Evolutionary conservation across 2,888 invertebrate genomes (phyloP).

Genomic region (Conops quadrifasciatus): DNA sequence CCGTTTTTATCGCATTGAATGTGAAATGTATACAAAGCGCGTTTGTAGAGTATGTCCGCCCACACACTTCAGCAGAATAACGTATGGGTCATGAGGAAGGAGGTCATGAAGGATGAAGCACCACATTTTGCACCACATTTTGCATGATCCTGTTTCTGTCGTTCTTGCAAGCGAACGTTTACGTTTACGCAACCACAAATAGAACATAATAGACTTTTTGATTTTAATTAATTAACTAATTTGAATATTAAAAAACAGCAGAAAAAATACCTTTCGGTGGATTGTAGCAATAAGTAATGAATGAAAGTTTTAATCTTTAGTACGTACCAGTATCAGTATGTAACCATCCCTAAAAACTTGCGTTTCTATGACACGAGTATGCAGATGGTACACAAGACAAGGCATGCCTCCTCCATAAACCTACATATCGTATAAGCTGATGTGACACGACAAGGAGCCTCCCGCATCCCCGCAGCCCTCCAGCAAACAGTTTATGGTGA

Average conservation of each 20-base stretch:
- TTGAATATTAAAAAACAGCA: neutral
- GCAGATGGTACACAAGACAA: neutral
- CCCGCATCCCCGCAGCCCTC: too few relatives aligned
- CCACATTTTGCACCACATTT: too few relatives aligned
- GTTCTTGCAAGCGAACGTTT: too few relatives aligned
- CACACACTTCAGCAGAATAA: too few relatives aligned
- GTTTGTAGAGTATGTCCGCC: too few relatives aligned
- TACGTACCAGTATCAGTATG: neutral
- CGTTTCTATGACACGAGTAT: neutral
- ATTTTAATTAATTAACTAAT: neutral
- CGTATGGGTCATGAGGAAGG: neutral
- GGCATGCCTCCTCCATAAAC: neutral
- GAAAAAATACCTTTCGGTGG: slow-evolving; percentile 35
- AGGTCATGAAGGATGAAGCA: too few relatives aligned
- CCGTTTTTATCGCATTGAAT: too few relatives aligned
- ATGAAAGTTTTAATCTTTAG: slow-evolving; percentile 13
- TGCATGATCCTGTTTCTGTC: too few relatives aligned
- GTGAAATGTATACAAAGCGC: too few relatives aligned
- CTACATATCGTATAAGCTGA: neutral
- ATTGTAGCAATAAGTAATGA: slow-evolving; percentile 37
- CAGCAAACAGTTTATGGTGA: too few relatives aligned
- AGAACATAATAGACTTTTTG: too few relatives aligned
- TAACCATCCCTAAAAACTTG: neutral
- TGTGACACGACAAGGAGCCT: neutral
- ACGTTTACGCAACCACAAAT: too few relatives aligned